Base-by-base conservation (phyloP, 2,797 vertebrate species). In the Lutjanus argentimaculatus region DNA sequence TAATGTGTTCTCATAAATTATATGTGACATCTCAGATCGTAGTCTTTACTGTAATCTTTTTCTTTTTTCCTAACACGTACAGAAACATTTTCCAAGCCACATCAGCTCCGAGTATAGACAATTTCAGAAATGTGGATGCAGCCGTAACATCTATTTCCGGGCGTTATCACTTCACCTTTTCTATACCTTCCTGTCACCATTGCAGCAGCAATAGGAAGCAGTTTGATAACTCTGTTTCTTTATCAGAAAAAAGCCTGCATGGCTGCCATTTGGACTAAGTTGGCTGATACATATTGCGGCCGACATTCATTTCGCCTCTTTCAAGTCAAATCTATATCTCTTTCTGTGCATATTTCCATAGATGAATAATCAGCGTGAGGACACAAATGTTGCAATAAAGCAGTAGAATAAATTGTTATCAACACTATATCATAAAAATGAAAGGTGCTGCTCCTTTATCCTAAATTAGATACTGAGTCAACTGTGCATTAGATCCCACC, bases 161-260 rank as follows among this genome's bases (percentile, higher is more conserved):
- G 79, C 17, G 42, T 91, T 90, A 89, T 93, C 91, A 57, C 82
- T 69, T 89, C 84, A 76, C 86, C 80, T 79, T 75, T 72, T 85
- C 86, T 74, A 77, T 83, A 86, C 87, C 81, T 81, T 83, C 82
- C 83, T 82, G 89, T 93, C 91, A 77, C 90, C 86, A 83, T 88
- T 82, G 93, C 93, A 90, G 84, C 92, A 63, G 91, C 87, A 90
- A 87, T 72, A 88, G 80, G 82, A 89, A 89, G 89, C 77, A 48
- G 83, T 81, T 85, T 94, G 92, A 93, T 93, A 93, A 92, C 89
- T 88, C 83, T 76, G 72, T 88, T 87, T 82, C 85, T 89, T 93
- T 93, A 92, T 92, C 88, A 53, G 77, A 4, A 81, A 62, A 76
- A 75, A 69, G 15, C 13, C 12, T 13, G 55, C 69, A 79, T 0